Evolutionary conservation across 2,113 vertebrate species (phyloP), one percentile per base, ranked within the genome.

Genomic region (Amazona vittata): DNA sequence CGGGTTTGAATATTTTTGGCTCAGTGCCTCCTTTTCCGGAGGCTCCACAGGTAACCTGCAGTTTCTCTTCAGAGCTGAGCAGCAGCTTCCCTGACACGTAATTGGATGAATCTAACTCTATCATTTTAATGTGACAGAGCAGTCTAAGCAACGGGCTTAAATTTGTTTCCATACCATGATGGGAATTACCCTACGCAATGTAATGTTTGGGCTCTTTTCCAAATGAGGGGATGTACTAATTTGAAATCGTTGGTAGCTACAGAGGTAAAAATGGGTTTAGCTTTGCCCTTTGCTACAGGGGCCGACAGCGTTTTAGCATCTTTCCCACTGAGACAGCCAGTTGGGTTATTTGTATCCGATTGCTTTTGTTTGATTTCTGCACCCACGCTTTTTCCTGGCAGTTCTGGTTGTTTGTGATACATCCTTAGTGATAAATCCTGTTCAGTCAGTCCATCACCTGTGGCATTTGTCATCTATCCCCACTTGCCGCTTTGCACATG

Each of bases 401-500:
- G 9, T 12, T 52, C 29, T 9, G 16, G 35, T 19, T 14, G 43
- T n/a, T 25, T 39, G n/a, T 1, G 2, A 14, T 5, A 12, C 4
- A 2, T 35, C 73, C 67, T 28, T 63, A 29, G 60, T 33, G 62
- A 26, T n/a, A n/a, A 57, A 50, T 21, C 18, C 19, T 15, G 2
- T 14, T 64, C 5, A 22, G 41, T 3, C 2, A 5, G 24, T 22
- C 73, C 47, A 25, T 62, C 19, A 9, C 73, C 13, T 4, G 2
- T 49, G 5, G 55, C 5, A 1, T 22, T 14, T 9, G 12, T 29
- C 22, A 4, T 1, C 15, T 50, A 14, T 10, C 70, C 55, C 64
- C 17, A 0, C 71, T 71, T 3, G 1, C 16, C 3, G 33, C 25
- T 39, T 44, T 5, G 2, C 11, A 0, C 28, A 0, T 37, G 46